These are phyloP conservation scores for Gymnosoma rotundatum DNA, from an alignment of 2,888 invertebrate genomes.

Conservation along the genomic window DNA sequence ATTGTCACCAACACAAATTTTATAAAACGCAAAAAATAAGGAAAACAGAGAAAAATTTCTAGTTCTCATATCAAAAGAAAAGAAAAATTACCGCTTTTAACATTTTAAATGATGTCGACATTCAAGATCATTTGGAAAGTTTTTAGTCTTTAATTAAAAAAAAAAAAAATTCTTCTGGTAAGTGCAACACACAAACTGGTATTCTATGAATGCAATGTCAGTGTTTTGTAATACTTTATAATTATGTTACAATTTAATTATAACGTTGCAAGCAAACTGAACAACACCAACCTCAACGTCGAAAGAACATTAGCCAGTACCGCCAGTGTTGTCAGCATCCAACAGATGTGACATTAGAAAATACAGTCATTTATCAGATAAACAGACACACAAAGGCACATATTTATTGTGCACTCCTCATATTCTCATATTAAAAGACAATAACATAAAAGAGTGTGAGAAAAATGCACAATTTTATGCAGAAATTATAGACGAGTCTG, in stretches of 20 bases:
- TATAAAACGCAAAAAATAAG: not conserved
- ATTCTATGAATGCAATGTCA: not conserved
- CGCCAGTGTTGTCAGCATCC: conserved; percentile 26
- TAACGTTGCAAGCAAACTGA: conserved; percentile 42
- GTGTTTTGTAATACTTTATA: conserved; percentile 28
- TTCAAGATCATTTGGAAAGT: conserved; percentile 55
- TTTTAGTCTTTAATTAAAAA: conserved; percentile 61
- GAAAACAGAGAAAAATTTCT: not conserved
- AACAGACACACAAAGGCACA: not conserved
- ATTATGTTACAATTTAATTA: conserved; percentile 68
- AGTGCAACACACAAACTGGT: conserved; percentile 12
- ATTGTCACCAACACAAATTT: conserved; percentile 37
- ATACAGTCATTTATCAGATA: conserved; percentile 58
- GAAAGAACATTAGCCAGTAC: conserved; percentile 30
- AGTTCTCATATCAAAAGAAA: conserved; percentile 57
- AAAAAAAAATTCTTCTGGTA: conserved; percentile 33
- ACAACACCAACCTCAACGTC: conserved; percentile 19
- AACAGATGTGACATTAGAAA: conserved; percentile 67
- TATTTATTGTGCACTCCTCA: conserved; percentile 15
- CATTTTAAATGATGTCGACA: conserved; percentile 66
- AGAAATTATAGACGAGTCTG: conserved; percentile 42
- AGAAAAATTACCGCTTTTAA: conserved; percentile 64
- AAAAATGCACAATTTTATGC: conserved; percentile 39
- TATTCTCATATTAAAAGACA: not conserved
- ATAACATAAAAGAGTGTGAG: conserved; percentile 46